Percentiles rank a stretch among this genome's conserved stretches.
These are phyloP conservation scores for Poeciliopsis presidionis DNA, from an alignment of 2,797 vertebrate species.

Conservation along the genomic window DNA sequence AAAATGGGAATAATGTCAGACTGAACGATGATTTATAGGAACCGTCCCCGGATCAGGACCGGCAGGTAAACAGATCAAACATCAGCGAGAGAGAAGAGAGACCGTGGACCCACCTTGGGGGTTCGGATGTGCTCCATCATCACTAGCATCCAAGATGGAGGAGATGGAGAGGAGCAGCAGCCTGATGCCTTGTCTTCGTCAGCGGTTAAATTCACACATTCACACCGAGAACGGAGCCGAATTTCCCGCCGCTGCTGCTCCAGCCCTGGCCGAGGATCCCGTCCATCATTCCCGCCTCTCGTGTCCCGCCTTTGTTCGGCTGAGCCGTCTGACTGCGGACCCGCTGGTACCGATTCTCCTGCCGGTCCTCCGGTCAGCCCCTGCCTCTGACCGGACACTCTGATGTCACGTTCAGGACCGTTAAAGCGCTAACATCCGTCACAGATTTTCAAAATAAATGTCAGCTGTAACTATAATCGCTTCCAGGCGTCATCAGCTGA, in stretches of 20 bases:
- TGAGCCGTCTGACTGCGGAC: too few relatives aligned
- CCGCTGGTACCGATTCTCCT: background rate
- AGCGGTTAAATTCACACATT: slow-evolving; percentile 30
- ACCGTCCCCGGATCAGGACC: background rate
- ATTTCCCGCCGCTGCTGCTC: background rate
- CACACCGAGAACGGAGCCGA: background rate
- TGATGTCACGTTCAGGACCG: background rate
- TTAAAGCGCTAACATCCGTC: background rate
- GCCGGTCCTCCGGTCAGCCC: background rate
- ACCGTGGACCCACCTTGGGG: slow-evolving; percentile 65
- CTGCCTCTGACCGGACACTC: background rate
- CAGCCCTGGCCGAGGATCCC: background rate
- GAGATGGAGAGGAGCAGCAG: slow-evolving; percentile 37
- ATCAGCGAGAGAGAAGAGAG: accelerated
- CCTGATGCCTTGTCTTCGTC: background rate
- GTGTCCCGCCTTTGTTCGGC: background rate
- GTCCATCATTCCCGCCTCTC: slow-evolving; percentile 21
- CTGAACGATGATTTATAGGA: background rate
- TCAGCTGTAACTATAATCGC: background rate
- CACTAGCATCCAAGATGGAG: slow-evolving; percentile 70
- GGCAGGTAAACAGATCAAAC: background rate
- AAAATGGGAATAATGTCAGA: background rate
- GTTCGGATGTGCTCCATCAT: slow-evolving; percentile 81
- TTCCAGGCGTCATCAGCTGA: background rate
- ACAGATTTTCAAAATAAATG: background rate